Percentiles rank a stretch among this genome's conserved stretches.
phyloP scores from a whole-genome alignment of 2,888 invertebrate genomes.

The Blastobasis lacticolella region DNA sequence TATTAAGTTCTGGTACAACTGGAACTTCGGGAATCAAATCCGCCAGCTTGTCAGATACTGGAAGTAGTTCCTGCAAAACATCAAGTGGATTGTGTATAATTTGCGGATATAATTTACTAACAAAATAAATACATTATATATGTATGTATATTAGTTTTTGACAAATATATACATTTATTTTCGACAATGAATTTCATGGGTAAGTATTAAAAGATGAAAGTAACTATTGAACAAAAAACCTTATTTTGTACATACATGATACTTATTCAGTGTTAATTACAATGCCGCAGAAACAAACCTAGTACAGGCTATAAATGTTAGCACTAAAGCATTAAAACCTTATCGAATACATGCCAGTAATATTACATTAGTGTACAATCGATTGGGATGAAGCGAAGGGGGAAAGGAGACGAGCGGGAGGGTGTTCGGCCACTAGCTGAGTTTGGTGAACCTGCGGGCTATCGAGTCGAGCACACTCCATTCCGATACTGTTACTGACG shows the following conservation, averaged over 20 bases:
- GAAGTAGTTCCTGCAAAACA: conserved; percentile 48
- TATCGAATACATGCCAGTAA: conserved; percentile 33
- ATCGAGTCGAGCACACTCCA: conserved; percentile 36
- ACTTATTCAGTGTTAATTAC: no score
- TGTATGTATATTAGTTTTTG: background rate
- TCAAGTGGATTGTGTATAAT: background rate
- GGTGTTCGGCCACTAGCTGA: conserved; percentile 23
- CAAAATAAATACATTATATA: background rate
- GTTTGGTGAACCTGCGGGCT: conserved; percentile 21
- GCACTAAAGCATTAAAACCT: conserved; percentile 36
- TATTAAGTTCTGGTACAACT: conserved; percentile 55
- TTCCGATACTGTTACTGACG: conserved; percentile 50
- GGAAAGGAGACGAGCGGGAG: conserved; percentile 21
- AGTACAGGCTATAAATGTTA: conserved; percentile 26
- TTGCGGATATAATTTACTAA: background rate
- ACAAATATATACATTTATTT: background rate
- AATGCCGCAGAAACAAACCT: no score
- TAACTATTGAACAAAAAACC: no score
- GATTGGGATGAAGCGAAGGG: conserved; percentile 22
- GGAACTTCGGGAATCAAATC: conserved; percentile 62
- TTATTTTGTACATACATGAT: no score
- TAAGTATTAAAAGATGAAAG: no score
- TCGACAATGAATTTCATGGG: no score
- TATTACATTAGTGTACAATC: conserved; percentile 16
- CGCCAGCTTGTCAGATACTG: conserved; percentile 53